These are phyloP conservation scores for Catalaphyllia jardinei DNA, from an alignment of 64 coral and sea anemone species.

Conservation along the genomic window DNA sequence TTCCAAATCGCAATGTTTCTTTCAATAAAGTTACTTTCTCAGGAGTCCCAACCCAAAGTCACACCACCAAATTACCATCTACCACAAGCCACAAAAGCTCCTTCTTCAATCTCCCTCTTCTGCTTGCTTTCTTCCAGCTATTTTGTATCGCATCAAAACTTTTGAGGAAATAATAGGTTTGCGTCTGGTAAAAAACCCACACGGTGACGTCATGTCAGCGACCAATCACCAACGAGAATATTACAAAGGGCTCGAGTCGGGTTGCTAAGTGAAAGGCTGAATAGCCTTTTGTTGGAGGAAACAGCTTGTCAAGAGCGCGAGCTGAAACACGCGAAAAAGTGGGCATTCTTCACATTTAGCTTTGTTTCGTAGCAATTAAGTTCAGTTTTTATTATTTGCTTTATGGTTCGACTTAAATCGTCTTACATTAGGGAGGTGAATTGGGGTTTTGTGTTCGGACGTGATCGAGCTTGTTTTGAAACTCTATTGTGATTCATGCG, in stretches of 20 bases:
- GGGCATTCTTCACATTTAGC: neutral
- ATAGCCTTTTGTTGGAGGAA: constrained; percentile 30
- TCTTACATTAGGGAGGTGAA: neutral
- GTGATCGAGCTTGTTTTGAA: neutral
- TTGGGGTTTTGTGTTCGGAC: neutral
- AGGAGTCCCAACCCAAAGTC: neutral
- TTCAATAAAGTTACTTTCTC: constrained; percentile 4
- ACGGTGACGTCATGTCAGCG: constrained; percentile 49
- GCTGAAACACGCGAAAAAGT: neutral
- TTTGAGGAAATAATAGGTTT: constrained; percentile 59
- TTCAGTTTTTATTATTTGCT: neutral
- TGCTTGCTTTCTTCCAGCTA: neutral
- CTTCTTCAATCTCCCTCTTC: neutral
- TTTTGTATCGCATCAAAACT: constrained; percentile 9
- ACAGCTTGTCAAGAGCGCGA: neutral
- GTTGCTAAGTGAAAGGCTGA: constrained; percentile 46
- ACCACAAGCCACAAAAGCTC: neutral
- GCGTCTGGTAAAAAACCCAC: constrained; percentile 55
- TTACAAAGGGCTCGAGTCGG: constrained; percentile 18
- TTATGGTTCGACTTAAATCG: neutral
- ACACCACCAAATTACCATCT: neutral
- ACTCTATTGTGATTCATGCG: neutral
- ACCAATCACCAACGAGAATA: constrained; percentile 49
- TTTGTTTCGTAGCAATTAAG: neutral
- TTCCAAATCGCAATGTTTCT: neutral